A percentile compares a stretch with the other conserved stretches of the same genome.
Conservation (phyloP, 2,797 vertebrate species). For the Artibeus lituratus region DNA sequence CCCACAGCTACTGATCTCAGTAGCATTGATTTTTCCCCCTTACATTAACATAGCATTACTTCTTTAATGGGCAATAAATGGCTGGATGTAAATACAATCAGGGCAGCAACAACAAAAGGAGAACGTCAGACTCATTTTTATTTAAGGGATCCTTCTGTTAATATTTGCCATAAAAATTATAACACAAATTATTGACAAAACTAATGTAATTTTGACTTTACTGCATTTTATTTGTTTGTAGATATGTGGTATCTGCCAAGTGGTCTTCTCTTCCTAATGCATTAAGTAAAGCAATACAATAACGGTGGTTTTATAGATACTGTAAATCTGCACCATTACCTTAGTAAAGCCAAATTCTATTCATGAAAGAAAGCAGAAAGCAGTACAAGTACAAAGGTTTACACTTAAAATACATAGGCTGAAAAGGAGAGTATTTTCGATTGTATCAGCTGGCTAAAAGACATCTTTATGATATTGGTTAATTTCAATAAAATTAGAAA, state of each 20-base stretch:
- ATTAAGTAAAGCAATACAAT: conserved; percentile 74
- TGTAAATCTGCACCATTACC: conserved; percentile 69
- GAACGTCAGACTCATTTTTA: conserved; percentile 73
- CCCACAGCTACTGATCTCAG: conserved; percentile 90
- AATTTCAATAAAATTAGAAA: conserved; percentile 32
- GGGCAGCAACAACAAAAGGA: conserved; percentile 81
- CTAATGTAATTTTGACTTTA: conserved; percentile 81
- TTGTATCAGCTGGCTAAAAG: conserved; percentile 20
- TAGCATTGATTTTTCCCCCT: conserved; percentile 89
- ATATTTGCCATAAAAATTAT: conserved; percentile 83
- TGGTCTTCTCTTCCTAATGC: conserved; percentile 65
- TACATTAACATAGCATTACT: conserved; percentile 92
- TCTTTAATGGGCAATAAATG: conserved; percentile 91
- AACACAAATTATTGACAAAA: conserved; percentile 81
- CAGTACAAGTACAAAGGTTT: conserved; percentile 46
- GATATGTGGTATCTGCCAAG: conserved; percentile 69
- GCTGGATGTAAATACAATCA: conserved; percentile 90
- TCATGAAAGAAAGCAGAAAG: conserved; percentile 61
- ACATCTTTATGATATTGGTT: conserved; percentile 42
- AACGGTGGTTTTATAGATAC: conserved; percentile 66
- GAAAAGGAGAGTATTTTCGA: conserved; percentile 63
- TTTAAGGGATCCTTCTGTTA: conserved; percentile 81
- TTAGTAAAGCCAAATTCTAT: conserved; percentile 61
- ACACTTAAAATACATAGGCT: conserved; percentile 44
- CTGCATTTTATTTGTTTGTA: conserved; percentile 71